Evolutionary conservation across 2,113 vertebrate genomes (phyloP).

Genomic region (Erythrolamprus reginae): DNA sequence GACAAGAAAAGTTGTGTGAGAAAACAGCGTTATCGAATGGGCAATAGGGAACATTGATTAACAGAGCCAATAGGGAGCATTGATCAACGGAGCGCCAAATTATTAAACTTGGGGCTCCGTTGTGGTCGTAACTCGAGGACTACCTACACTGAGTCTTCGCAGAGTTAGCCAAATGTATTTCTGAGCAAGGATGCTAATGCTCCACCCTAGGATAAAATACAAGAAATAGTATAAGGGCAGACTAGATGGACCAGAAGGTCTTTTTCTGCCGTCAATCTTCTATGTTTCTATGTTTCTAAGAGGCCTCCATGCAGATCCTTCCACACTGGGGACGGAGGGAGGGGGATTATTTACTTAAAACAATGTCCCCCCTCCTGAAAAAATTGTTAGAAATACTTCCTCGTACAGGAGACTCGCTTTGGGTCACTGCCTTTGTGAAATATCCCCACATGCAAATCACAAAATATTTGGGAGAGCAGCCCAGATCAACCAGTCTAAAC

Average conservation of each 20-base stretch:
- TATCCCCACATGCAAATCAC: background rate
- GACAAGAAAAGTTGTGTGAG: background rate
- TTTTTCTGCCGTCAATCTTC: no score
- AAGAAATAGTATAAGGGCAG: no score
- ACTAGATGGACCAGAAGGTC: no score
- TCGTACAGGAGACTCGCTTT: background rate
- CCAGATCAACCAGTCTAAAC: background rate
- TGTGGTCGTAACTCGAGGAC: background rate
- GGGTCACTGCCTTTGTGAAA: background rate
- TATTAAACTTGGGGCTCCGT: fast-evolving
- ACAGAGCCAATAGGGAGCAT: no score
- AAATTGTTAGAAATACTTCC: background rate
- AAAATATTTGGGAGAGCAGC: background rate
- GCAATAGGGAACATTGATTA: no score
- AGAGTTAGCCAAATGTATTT: background rate
- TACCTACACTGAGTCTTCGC: background rate
- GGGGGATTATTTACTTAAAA: background rate
- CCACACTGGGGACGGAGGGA: background rate
- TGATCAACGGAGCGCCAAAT: no score
- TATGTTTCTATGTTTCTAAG: no score
- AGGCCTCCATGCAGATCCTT: background rate
- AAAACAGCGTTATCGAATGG: background rate
- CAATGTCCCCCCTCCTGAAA: no score
- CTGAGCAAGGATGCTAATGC: background rate
- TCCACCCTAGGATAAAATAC: no score